phyloP scores from a whole-genome alignment of 2,888 invertebrate genomes.

The Drosophila picticornis region DNA sequence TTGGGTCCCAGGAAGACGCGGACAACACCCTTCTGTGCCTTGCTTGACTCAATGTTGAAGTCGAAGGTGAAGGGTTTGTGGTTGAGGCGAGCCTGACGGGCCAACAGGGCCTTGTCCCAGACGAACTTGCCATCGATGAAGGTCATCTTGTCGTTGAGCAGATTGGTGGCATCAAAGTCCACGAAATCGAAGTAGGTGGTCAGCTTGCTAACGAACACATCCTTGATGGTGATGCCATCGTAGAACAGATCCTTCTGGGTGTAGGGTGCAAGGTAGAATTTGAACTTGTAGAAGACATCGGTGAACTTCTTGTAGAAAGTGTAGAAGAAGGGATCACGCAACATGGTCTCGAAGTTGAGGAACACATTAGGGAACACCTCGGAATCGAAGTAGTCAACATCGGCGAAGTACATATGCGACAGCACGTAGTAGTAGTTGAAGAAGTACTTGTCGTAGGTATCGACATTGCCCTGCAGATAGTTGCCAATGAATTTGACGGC shows the following conservation, averaged over 20 bases:
- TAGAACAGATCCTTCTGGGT: slow-evolving; percentile 87
- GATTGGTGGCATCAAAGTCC: slow-evolving; percentile 88
- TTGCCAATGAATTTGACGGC: slow-evolving; percentile 89
- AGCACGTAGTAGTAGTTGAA: slow-evolving; percentile 78
- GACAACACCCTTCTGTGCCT: slow-evolving; percentile 87
- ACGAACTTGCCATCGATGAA: slow-evolving; percentile 84
- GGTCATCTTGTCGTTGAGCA: slow-evolving; percentile 86
- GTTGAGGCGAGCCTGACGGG: slow-evolving; percentile 88
- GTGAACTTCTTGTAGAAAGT: slow-evolving; percentile 88
- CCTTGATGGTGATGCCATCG: slow-evolving; percentile 88
- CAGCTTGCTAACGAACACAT: slow-evolving; percentile 88
- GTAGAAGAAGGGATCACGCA: slow-evolving; percentile 91
- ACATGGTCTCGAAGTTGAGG: slow-evolving; percentile 88
- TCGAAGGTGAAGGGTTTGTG: slow-evolving; percentile 88
- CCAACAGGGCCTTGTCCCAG: slow-evolving; percentile 85
- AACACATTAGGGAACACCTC: slow-evolving; percentile 86
- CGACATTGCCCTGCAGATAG: slow-evolving; percentile 87
- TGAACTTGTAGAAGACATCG: slow-evolving; percentile 87
- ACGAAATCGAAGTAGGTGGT: slow-evolving; percentile 90
- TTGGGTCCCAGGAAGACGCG: slow-evolving; percentile 90
- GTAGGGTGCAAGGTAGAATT: slow-evolving; percentile 88
- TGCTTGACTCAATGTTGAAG: slow-evolving; percentile 87
- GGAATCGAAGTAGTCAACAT: slow-evolving; percentile 66
- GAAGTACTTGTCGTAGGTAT: slow-evolving; percentile 77
- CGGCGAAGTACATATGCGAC: slow-evolving; percentile 76